A percentile compares a stretch with the other conserved stretches of the same genome.
These are phyloP conservation scores for Carcharodon carcharias DNA, from an alignment of 2,797 vertebrate species.

Conservation along the genomic window DNA sequence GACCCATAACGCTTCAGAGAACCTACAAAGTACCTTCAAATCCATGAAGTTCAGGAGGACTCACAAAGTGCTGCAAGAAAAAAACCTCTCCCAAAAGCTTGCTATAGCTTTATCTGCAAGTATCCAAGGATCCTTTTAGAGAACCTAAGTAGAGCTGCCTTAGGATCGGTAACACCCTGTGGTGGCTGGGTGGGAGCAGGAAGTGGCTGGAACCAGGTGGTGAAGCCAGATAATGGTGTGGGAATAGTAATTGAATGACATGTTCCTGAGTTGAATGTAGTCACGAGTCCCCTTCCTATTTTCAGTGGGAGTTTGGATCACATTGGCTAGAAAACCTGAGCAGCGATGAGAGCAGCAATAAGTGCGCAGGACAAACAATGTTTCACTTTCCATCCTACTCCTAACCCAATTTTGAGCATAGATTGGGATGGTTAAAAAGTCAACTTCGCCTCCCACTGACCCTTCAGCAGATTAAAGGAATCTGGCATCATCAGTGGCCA, in stretches of 20 bases:
- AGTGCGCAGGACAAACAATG: neutral
- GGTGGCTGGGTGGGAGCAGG: neutral
- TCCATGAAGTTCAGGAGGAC: neutral
- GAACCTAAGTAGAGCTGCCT: neutral
- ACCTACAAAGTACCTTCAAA: neutral
- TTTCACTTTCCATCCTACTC: neutral
- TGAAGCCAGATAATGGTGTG: neutral
- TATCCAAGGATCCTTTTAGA: neutral
- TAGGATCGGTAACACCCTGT: neutral
- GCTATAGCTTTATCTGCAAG: neutral
- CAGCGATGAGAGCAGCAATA: neutral
- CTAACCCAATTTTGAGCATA: neutral
- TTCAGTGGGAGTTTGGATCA: neutral
- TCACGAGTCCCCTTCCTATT: neutral
- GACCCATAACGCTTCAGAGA: neutral
- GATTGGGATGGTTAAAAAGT: neutral
- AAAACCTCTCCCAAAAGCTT: neutral
- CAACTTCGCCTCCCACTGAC: neutral
- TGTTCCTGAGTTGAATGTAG: neutral
- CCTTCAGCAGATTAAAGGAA: neutral
- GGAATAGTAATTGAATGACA: neutral
- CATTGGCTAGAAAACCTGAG: neutral
- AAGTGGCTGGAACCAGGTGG: neutral
- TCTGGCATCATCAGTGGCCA: neutral
- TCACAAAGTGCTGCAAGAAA: neutral